Conservation (phyloP, 2,113 vertebrate species). For the Empidonax alnorum region DNA sequence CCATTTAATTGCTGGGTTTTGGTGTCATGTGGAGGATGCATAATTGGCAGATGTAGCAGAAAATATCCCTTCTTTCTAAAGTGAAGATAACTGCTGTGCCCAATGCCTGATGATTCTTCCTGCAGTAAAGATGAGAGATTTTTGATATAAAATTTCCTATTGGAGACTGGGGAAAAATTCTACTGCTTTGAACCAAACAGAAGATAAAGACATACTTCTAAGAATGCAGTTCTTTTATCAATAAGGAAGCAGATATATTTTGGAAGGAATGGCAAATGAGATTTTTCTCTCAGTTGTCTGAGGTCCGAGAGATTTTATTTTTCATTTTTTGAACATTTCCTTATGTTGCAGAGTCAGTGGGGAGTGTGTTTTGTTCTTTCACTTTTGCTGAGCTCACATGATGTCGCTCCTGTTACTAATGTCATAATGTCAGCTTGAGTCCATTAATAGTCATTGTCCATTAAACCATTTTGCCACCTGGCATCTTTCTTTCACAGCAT, state of each 20-base stretch:
- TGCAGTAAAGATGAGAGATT: background rate
- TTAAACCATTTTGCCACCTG: background rate
- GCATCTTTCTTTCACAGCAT: background rate
- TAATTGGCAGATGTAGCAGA: background rate
- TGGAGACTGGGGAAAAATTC: background rate
- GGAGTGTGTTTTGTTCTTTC: background rate
- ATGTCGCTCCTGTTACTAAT: background rate
- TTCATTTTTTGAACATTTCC: background rate
- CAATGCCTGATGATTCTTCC: background rate
- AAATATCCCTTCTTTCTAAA: background rate
- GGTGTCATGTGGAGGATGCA: background rate
- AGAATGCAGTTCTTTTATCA: background rate
- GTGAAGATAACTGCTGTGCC: background rate
- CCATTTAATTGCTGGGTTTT: background rate
- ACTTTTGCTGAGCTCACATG: background rate
- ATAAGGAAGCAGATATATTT: background rate
- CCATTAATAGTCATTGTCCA: background rate
- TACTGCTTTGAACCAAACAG: background rate
- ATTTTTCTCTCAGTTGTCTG: background rate
- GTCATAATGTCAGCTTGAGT: background rate
- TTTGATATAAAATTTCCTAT: background rate
- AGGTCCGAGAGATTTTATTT: background rate
- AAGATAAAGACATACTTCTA: background rate
- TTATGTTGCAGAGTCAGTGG: background rate
- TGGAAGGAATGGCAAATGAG: background rate